phyloP scores from a whole-genome alignment of 2,113 vertebrate species.

The Leptosomus discolor region DNA sequence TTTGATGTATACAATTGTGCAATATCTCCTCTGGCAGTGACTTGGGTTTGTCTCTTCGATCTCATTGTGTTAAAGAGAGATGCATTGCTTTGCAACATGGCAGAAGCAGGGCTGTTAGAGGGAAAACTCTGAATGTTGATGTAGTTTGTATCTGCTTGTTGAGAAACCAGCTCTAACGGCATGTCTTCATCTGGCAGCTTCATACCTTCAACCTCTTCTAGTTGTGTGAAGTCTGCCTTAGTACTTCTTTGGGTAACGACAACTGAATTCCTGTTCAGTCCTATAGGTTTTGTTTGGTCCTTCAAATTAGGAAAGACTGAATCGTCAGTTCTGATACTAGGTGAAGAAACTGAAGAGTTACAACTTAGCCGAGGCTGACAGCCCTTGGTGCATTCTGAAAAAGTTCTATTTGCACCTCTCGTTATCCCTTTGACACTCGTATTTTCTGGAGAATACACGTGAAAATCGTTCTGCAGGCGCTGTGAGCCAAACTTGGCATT shows the following conservation, averaged over 20 bases:
- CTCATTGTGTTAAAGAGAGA: neutral
- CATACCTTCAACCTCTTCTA: neutral
- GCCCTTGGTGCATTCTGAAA: neutral
- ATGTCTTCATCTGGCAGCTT: neutral
- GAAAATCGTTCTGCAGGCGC: constrained; percentile 22
- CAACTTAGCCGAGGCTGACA: neutral
- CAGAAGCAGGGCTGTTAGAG: neutral
- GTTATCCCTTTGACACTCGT: neutral
- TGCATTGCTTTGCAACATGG: neutral
- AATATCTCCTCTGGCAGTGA: constrained; percentile 1
- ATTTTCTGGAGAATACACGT: neutral
- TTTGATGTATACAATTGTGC: neutral
- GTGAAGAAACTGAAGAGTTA: constrained; percentile 2
- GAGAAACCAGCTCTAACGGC: neutral
- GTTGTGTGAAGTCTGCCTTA: constrained; percentile 21
- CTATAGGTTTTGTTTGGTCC: constrained; percentile 4
- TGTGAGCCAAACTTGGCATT: constrained; percentile 23
- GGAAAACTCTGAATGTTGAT: neutral
- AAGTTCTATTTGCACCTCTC: neutral
- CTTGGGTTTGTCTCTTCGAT: constrained; percentile 26
- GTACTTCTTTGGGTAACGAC: neutral
- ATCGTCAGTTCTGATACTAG: constrained; percentile 20
- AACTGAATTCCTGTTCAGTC: neutral
- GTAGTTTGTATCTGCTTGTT: neutral
- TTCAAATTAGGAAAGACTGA: neutral